A percentile compares a stretch with the other conserved stretches of the same genome.
phyloP scores from a whole-genome alignment of 1,140 invertebrate species.

The Caerostris darwini region DNA sequence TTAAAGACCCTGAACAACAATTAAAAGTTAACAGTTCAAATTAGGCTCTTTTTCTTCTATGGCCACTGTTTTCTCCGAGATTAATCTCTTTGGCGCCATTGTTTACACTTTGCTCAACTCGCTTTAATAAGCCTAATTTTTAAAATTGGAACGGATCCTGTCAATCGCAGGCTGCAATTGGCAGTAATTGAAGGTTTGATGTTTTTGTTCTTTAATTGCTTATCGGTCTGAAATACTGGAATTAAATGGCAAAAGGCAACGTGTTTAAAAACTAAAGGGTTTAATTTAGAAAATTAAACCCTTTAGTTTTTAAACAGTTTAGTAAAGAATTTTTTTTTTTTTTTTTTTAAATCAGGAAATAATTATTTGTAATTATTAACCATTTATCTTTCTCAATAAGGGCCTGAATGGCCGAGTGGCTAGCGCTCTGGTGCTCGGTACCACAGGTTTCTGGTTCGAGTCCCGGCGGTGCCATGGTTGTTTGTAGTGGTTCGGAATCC shows the following conservation, averaged over 20 bases:
- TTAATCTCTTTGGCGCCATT: not conserved
- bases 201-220: not conserved
- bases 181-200: not conserved
- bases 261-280: not conserved
- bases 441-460: too few species aligned
- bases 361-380: not conserved
- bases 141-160: not conserved
- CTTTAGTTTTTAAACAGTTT: too few species aligned
- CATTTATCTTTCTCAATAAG: too few species aligned
- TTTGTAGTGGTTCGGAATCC: too few species aligned
- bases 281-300: too few species aligned
- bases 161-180: not conserved
- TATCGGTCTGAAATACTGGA: not conserved
- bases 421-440: too few species aligned
- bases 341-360: not conserved
- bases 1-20: conserved; percentile 32
- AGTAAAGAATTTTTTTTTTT: not conserved
- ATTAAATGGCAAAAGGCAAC: not conserved
- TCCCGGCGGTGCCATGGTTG: too few species aligned
- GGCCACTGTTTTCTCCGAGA: not conserved
- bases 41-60: not conserved
- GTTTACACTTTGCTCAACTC: conserved; percentile 7
- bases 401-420: too few species aligned
- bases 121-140: conserved; percentile 6
- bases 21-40: conserved; percentile 35